phyloP scores from a whole-genome alignment of 2,888 invertebrate species.

The Marasmarcha lunaedactyla region DNA sequence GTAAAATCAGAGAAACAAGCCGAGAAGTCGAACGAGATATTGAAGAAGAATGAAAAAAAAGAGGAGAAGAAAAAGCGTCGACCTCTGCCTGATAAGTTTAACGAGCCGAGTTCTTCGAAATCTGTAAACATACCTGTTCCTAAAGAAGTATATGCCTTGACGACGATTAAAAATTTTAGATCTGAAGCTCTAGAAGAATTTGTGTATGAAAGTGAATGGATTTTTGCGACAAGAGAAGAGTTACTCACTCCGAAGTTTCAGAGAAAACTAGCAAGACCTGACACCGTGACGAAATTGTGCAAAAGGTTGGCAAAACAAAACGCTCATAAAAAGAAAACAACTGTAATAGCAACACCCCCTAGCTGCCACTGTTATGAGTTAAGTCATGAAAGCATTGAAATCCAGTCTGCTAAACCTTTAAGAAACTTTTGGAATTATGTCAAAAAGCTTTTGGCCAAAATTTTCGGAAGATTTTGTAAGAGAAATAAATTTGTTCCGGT shows the following conservation, averaged over 20 bases:
- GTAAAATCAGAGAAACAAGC: conserved; percentile 61
- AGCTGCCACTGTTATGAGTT: conserved; percentile 42
- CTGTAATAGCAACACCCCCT: conserved; percentile 36
- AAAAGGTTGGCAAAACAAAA: conserved; percentile 29
- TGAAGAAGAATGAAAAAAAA: conserved; percentile 12
- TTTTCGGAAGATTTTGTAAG: conserved; percentile 22
- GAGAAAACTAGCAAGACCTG: conserved; percentile 29
- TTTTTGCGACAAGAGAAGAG: conserved; percentile 38
- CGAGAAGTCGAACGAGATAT: conserved; percentile 13
- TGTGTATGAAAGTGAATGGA: conserved; percentile 52
- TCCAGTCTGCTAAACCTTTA: conserved; percentile 17
- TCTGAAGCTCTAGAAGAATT: conserved; percentile 39
- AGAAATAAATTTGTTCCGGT: conserved; percentile 13
- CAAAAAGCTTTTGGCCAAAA: conserved; percentile 17
- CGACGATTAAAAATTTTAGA: conserved; percentile 49
- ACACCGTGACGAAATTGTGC: conserved; percentile 35
- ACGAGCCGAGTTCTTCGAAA: too few species aligned
- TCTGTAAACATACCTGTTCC: conserved; percentile 19
- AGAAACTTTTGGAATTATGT: conserved; percentile 21
- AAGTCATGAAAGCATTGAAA: not conserved
- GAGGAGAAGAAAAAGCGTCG: too few species aligned
- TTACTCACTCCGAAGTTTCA: conserved; percentile 45
- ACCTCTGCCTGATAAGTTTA: too few species aligned
- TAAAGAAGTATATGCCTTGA: conserved; percentile 41
- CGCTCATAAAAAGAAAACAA: conserved; percentile 19